Conservation (phyloP, 2,113 vertebrate species). For the Crotalus horridus region DNA sequence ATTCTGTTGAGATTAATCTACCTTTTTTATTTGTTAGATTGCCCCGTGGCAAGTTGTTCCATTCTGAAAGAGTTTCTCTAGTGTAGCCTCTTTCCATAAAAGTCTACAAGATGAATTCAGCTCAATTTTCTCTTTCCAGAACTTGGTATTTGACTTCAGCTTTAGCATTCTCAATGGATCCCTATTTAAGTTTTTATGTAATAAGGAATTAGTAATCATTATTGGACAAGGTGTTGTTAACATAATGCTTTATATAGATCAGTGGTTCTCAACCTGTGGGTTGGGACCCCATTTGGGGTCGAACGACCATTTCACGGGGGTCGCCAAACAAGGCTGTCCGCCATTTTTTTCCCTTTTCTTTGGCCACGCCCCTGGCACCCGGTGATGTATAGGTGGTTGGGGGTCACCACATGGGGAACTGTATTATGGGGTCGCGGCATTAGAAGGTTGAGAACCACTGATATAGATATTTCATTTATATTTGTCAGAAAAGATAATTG, state of each 20-base stretch:
- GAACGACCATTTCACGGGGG: no score
- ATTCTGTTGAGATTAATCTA: no score
- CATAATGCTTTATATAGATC: background rate
- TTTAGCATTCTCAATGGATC: background rate
- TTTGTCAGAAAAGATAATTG: background rate
- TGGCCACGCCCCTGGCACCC: no score
- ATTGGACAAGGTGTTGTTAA: background rate
- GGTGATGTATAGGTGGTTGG: no score
- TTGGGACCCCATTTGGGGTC: no score
- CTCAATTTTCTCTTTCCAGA: background rate
- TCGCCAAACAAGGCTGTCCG: no score
- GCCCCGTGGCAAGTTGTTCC: background rate
- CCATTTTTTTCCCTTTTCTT: no score
- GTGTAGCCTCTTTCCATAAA: background rate
- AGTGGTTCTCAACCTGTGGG: no score
- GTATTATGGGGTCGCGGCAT: no score
- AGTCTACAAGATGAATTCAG: background rate
- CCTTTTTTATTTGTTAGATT: no score
- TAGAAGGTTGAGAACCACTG: no score
- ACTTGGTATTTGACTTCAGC: background rate
- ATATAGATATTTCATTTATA: background rate
- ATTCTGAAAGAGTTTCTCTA: background rate
- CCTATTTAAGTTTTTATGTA: background rate
- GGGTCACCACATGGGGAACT: no score
- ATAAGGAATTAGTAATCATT: background rate